A percentile compares a stretch with the other conserved stretches of the same genome.
Evolutionary conservation across 1,140 invertebrate species (phyloP).

Genomic region (Antheraea pernyi): DNA sequence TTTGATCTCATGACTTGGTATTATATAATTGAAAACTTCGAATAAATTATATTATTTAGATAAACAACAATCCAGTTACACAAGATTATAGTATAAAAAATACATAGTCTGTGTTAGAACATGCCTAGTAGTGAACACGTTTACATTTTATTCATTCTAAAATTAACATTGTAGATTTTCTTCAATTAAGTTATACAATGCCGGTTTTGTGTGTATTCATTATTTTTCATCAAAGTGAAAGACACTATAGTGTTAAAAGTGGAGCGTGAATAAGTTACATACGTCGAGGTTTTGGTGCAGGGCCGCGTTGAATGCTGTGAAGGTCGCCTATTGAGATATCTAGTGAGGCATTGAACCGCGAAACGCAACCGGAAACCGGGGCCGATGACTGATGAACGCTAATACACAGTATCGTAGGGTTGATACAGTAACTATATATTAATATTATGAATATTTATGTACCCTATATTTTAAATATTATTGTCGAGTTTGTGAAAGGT

Average conservation of each 20-base stretch:
- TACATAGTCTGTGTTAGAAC: background rate
- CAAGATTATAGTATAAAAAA: constrained; percentile 16
- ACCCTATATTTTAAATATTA: too few relatives aligned
- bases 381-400: constrained; percentile 65
- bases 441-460: background rate
- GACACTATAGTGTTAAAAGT: background rate
- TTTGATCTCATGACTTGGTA: background rate
- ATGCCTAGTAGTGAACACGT: background rate
- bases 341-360: constrained; percentile 68
- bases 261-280: background rate
- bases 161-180: constrained; percentile 6
- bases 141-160: background rate
- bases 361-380: constrained; percentile 61
- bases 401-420: constrained; percentile 34
- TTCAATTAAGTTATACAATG: background rate
- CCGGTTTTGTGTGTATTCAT: background rate
- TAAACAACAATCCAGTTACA: constrained; percentile 15
- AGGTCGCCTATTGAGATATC: constrained; percentile 53
- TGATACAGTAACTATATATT: constrained; percentile 22
- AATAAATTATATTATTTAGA: constrained; percentile 6
- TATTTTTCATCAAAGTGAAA: background rate
- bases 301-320: constrained; percentile 41
- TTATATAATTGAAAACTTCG: background rate
- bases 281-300: constrained; percentile 10
- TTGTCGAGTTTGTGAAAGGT: too few relatives aligned